phyloP scores from a whole-genome alignment of 2,888 invertebrate genomes.

The Thera britannica region DNA sequence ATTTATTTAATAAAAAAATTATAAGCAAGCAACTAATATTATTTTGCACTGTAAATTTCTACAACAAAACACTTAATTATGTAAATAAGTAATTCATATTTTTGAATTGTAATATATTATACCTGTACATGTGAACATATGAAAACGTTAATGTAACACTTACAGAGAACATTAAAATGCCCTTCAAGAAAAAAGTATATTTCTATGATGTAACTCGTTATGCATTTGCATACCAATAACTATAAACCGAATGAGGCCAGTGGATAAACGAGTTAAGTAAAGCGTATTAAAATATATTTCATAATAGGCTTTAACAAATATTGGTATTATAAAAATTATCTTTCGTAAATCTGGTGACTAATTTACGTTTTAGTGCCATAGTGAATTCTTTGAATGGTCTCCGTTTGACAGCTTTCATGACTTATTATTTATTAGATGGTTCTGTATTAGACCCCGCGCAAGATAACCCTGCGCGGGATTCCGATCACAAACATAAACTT shows the following conservation, averaged over 20 bases:
- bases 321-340: constrained; percentile 30
- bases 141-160: not conserved
- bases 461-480: too few species aligned
- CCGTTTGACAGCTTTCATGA: not conserved
- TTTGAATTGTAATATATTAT: too few species aligned
- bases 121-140: too few species aligned
- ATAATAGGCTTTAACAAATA: constrained; percentile 22
- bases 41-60: too few species aligned
- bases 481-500: too few species aligned
- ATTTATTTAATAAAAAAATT: too few species aligned
- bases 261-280: constrained; percentile 28
- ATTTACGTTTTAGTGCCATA: not conserved
- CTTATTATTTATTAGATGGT: not conserved
- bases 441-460: too few species aligned
- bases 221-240: constrained; percentile 13
- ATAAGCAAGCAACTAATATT: too few species aligned
- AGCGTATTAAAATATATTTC: constrained; percentile 22
- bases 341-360: constrained; percentile 34
- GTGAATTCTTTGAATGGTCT: not conserved
- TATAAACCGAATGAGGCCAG: constrained; percentile 30
- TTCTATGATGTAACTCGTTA: constrained; percentile 7
- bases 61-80: too few species aligned
- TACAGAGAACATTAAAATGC: not conserved
- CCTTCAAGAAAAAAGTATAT: not conserved
- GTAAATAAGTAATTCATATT: too few species aligned